phyloP scores from a whole-genome alignment of 2,797 vertebrate species.

The Darevskia nairensis region DNA sequence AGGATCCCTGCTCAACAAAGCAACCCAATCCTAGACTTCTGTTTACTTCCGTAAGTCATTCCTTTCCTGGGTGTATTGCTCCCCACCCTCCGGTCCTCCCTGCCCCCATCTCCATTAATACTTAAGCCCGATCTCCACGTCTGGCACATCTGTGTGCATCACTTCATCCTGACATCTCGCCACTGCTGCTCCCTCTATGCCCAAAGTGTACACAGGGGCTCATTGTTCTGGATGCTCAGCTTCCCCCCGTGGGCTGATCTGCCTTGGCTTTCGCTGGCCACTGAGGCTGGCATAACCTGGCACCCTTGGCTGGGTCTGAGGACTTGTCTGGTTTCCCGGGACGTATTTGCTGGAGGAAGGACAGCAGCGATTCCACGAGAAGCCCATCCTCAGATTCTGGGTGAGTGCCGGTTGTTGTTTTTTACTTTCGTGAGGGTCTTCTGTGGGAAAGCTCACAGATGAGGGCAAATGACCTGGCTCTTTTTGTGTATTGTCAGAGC shows the following conservation, averaged over 20 bases:
- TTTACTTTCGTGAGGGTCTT: background rate
- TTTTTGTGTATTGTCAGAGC: background rate
- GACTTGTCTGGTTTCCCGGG: background rate
- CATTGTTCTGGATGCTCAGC: conserved; percentile 5
- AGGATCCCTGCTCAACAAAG: too few species aligned
- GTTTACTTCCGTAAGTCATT: background rate
- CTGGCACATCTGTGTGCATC: background rate
- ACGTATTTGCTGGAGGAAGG: conserved; percentile 1
- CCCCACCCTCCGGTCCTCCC: background rate
- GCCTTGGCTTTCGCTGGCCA: background rate
- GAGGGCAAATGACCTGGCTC: background rate
- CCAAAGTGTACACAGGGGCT: conserved; percentile 29
- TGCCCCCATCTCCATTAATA: background rate
- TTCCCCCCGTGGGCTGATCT: background rate
- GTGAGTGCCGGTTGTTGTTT: background rate
- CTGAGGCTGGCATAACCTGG: conserved; percentile 31
- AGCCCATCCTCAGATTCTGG: conserved; percentile 42
- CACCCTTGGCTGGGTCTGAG: background rate
- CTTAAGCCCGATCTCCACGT: background rate
- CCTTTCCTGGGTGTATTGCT: conserved; percentile 35
- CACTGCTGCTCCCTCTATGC: conserved; percentile 59
- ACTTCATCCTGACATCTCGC: conserved; percentile 67
- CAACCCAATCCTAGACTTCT: background rate
- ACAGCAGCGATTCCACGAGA: background rate
- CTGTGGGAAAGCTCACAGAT: background rate